Percentiles rank a stretch among this genome's conserved stretches.
Conservation (phyloP, 2,113 vertebrate genomes). For the Hirundichthys speculiger region DNA sequence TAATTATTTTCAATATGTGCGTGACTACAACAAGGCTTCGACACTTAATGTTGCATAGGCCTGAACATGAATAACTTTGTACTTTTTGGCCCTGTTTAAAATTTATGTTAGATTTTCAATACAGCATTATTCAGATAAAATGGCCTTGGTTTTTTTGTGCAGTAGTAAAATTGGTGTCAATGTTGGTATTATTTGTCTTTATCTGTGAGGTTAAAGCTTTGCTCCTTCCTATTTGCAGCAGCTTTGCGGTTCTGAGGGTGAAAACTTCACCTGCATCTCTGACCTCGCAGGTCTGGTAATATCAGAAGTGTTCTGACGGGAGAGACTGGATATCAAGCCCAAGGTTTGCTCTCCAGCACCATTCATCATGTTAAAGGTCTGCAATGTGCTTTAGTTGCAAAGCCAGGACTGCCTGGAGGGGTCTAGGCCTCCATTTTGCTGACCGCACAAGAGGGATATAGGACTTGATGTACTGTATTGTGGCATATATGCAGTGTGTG, state of each 20-base stretch:
- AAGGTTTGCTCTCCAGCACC: constrained; percentile 25
- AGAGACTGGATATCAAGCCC: constrained; percentile 31
- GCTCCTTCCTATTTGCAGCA: neutral
- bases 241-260: constrained; percentile 3
- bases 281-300: constrained; percentile 1
- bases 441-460: constrained; percentile 47
- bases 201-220: neutral
- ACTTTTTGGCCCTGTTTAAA: too few relatives aligned
- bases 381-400: constrained; percentile 43
- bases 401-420: constrained; percentile 36
- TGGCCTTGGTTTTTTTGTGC: neutral
- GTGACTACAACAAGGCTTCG: too few relatives aligned
- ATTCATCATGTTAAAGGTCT: constrained; percentile 68
- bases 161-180: neutral
- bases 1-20: too few relatives aligned
- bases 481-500: constrained; percentile 11
- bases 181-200: neutral
- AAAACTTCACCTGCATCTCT: constrained; percentile 7
- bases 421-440: constrained; percentile 61
- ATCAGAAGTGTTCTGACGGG: constrained; percentile 33
- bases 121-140: neutral
- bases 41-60: too few relatives aligned
- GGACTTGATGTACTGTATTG: constrained; percentile 32
- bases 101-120: neutral
- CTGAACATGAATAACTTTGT: too few relatives aligned